Conservation (phyloP, 2,888 invertebrate genomes). For the Podotricha telesiphe region DNA sequence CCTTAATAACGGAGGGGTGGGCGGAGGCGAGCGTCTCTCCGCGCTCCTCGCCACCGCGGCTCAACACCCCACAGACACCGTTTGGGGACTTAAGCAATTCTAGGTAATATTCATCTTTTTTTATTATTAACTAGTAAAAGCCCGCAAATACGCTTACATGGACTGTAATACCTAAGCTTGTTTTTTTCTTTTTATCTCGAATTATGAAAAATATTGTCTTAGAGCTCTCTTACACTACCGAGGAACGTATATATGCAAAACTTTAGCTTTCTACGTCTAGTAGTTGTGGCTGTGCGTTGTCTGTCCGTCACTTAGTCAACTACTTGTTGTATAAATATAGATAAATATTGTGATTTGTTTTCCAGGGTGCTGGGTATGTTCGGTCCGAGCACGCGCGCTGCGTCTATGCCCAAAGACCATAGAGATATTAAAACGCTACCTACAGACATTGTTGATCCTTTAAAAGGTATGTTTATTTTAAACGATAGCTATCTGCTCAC, state of each 20-base stretch:
- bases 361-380: slow-evolving; percentile 73
- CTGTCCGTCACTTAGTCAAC: no score
- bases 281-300: no score
- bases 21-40: slow-evolving; percentile 68
- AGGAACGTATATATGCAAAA: no score
- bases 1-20: slow-evolving; percentile 83
- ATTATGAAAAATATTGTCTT: no score
- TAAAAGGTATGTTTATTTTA: slow-evolving; percentile 39
- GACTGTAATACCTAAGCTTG: no score
- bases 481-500: not conserved
- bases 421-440: slow-evolving; percentile 54
- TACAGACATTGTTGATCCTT: slow-evolving; percentile 32
- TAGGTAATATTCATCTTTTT: slow-evolving; percentile 46
- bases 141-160: no score
- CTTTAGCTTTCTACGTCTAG: no score
- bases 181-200: no score
- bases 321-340: no score
- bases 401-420: slow-evolving; percentile 72
- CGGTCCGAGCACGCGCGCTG: slow-evolving; percentile 52
- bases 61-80: slow-evolving; percentile 52
- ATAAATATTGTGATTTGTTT: no score
- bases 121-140: not conserved
- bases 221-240: no score
- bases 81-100: slow-evolving; percentile 74
- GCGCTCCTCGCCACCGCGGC: slow-evolving; percentile 52